Evolutionary conservation across 2,888 invertebrate species (phyloP).

Genomic region (Orthosia incerta): DNA sequence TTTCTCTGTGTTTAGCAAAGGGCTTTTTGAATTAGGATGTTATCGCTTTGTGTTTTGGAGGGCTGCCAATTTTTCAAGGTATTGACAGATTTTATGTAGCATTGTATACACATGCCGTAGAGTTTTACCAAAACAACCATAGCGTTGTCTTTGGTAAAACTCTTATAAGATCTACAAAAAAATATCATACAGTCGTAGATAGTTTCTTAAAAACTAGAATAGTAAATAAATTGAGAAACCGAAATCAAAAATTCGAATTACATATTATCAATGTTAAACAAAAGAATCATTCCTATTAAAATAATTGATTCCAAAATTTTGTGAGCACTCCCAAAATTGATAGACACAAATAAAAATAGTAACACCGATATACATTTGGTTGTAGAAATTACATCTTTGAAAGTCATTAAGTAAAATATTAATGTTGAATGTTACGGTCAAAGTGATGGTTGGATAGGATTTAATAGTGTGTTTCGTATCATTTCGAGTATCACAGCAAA

Average conservation of each 20-base stretch:
- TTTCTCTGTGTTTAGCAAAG: conserved; percentile 47
- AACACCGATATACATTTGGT: conserved; percentile 35
- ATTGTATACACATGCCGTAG: no score
- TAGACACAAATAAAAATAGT: conserved; percentile 56
- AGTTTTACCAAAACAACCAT: no score
- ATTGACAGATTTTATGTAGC: background rate
- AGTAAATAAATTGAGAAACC: conserved; percentile 10
- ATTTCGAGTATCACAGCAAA: conserved; percentile 83
- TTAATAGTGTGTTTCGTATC: conserved; percentile 77
- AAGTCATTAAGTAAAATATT: conserved; percentile 79
- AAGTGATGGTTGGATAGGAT: conserved; percentile 66
- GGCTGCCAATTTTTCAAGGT: background rate
- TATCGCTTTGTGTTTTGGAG: background rate
- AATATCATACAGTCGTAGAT: background rate
- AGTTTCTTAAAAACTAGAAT: background rate
- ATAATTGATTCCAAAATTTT: conserved; percentile 51
- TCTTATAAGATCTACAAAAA: no score
- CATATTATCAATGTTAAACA: conserved; percentile 33
- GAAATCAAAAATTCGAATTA: conserved; percentile 48
- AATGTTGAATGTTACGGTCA: conserved; percentile 74
- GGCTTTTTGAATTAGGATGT: conserved; percentile 2
- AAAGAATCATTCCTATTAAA: conserved; percentile 40
- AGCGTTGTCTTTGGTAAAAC: no score
- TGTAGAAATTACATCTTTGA: conserved; percentile 68
- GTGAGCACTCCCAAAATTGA: conserved; percentile 31